Evolutionary conservation across 2,113 vertebrate species (phyloP), one percentile per base, ranked within the genome.

Genomic region (Panthera uncia): DNA sequence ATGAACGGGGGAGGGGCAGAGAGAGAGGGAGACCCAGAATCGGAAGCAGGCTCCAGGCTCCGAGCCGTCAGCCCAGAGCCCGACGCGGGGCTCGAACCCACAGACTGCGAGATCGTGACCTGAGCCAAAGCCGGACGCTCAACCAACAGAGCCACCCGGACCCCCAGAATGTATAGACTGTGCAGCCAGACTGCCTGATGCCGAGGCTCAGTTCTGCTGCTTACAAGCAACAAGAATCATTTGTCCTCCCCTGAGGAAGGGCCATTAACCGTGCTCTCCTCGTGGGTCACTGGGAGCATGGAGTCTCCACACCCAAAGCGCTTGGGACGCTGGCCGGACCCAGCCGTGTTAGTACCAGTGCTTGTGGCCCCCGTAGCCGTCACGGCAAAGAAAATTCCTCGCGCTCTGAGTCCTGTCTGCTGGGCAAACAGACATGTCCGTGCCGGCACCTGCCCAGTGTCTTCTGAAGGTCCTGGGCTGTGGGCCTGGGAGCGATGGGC

Each of bases 311-410:
- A 38, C 9, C 9, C 6, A 21, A 10, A 21, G 12, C 23, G 52
- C 41, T 29, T 14, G 6, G 19, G 25, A 36, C 18, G 18, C 2
- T 36, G 7, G 48, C 25, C 4, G 2, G 16, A 27, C 14, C 27
- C 16, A 15, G 57, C 13, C 1, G 12, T 1, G 1, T 23, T 6
- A 21, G 18, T 0, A 1, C 7, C 2, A 11, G 10, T 4, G n/a
- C 8, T 5, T 15, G 21, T 1, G 16, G 0, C 48, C 3, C 0
- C 48, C 23, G 36, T 1, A 2, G 2, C 14, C 50, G 1, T 45
- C 13, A 45, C 4, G 0, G 15, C 16, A 11, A n/a, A 19, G 45
- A 25, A 9, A 50, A 23, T n/a, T 1, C 15, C 27, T 16, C 16
- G 55, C 52, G 7, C 45, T 55, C n/a, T 18, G 55, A 27, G n/a